These are phyloP conservation scores for Amyelois transitella DNA, from an alignment of 1,140 invertebrate genomes.

Conservation along the genomic window DNA sequence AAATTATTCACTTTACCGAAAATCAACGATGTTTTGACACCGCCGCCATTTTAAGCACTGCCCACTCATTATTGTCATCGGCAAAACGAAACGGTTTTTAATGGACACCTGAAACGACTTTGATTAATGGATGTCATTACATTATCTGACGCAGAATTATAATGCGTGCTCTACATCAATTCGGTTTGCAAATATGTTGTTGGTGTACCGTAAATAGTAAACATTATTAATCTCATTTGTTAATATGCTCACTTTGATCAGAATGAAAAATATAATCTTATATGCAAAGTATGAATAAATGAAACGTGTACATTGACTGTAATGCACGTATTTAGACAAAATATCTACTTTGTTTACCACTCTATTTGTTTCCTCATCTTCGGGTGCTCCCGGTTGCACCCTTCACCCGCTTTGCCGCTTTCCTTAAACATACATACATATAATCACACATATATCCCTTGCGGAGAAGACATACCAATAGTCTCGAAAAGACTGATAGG, in stretches of 20 bases:
- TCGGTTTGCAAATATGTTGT: not conserved
- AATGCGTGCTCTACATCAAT: not conserved
- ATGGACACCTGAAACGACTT: not conserved
- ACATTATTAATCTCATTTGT: too few relatives aligned
- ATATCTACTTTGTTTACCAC: not conserved
- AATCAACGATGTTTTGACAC: not conserved
- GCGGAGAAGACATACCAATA: too few relatives aligned
- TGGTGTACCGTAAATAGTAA: too few relatives aligned
- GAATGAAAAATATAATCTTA: too few relatives aligned
- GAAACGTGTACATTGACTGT: too few relatives aligned
- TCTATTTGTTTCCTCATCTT: not conserved
- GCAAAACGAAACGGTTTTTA: not conserved
- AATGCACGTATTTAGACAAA: too few relatives aligned
- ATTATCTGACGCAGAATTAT: not conserved
- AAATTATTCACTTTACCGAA: not conserved
- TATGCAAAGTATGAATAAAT: too few relatives aligned
- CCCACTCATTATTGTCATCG: not conserved
- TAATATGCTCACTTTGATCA: too few relatives aligned
- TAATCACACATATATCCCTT: too few relatives aligned
- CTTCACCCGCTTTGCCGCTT: not conserved
- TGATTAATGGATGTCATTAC: constrained; percentile 1
- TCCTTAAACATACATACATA: not conserved
- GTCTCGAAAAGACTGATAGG: too few relatives aligned
- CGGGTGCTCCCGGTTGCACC: too few relatives aligned
- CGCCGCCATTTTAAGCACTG: not conserved